Evolutionary conservation across 2,888 invertebrate species (phyloP).

Genomic region (Drosophila pegasa): DNA sequence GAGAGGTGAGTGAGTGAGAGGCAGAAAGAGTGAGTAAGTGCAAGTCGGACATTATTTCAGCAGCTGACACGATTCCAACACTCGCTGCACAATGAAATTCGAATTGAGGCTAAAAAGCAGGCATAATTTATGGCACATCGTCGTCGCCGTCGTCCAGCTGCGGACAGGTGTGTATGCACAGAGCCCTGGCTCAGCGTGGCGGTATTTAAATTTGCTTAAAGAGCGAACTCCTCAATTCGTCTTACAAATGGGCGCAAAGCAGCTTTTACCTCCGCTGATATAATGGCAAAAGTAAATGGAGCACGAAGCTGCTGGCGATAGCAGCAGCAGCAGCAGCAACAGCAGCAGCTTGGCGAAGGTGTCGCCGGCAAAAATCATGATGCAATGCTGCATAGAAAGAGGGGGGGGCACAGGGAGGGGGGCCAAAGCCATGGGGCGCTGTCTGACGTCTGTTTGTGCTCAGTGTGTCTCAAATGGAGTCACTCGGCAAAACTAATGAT

Average conservation of each 20-base stretch:
- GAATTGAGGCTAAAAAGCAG: slow-evolving; percentile 74
- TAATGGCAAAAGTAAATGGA: slow-evolving; percentile 70
- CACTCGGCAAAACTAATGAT: slow-evolving; percentile 81
- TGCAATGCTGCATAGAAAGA: slow-evolving; percentile 35
- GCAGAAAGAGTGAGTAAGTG: background rate
- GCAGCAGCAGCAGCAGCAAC: slow-evolving; percentile 6
- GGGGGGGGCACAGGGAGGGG: background rate
- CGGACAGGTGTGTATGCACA: slow-evolving; percentile 18
- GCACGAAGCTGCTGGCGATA: slow-evolving; percentile 61
- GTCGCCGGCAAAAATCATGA: slow-evolving; percentile 37
- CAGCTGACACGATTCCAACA: slow-evolving; percentile 63
- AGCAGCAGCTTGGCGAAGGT: background rate
- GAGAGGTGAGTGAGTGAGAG: no score
- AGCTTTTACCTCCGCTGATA: slow-evolving; percentile 33
- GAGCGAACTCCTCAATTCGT: slow-evolving; percentile 52
- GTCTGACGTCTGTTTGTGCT: slow-evolving; percentile 44
- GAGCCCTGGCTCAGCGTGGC: slow-evolving; percentile 18
- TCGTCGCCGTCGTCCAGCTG: slow-evolving; percentile 45
- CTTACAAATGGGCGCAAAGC: slow-evolving; percentile 49
- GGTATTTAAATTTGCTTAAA: slow-evolving; percentile 76
- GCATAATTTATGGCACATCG: slow-evolving; percentile 77
- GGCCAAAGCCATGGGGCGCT: slow-evolving; percentile 3
- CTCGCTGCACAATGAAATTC: slow-evolving; percentile 59
- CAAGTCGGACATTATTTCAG: slow-evolving; percentile 22
- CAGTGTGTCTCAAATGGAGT: slow-evolving; percentile 72